These are phyloP conservation scores for Pseudomugil gertrudae DNA, from an alignment of 2,797 vertebrate species.

Conservation along the genomic window DNA sequence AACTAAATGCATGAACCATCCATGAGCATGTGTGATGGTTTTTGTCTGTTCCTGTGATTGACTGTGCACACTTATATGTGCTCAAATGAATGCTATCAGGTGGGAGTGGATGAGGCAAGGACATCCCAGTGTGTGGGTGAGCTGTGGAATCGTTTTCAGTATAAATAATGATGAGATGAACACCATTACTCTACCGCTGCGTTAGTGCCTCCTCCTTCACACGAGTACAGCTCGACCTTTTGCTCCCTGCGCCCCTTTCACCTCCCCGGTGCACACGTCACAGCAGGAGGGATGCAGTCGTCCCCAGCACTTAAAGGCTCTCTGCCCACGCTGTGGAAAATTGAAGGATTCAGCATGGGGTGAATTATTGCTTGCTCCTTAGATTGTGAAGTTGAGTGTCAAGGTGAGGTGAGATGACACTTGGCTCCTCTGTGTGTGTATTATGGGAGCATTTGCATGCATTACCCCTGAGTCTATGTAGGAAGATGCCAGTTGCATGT, in stretches of 20 bases:
- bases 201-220: constrained; percentile 36
- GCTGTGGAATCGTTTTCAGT: constrained; percentile 45
- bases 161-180: constrained; percentile 71
- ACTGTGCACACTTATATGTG: constrained; percentile 2
- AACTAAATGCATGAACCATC: constrained; percentile 42
- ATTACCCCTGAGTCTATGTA: constrained; percentile 9
- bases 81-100: constrained; percentile 25
- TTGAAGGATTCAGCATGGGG: constrained; percentile 36
- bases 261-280: constrained; percentile 32
- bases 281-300: constrained; percentile 44
- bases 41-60: constrained; percentile 16
- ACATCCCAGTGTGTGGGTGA: constrained; percentile 32
- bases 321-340: constrained; percentile 25
- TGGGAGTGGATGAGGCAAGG: constrained; percentile 54
- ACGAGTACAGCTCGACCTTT: constrained; percentile 37
- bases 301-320: constrained; percentile 34
- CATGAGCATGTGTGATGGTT: constrained; percentile 10
- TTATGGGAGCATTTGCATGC: constrained; percentile 22
- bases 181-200: constrained; percentile 65
- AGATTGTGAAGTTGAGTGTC: constrained; percentile 30
- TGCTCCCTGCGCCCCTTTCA: constrained; percentile 48
- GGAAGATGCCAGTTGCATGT: background rate
- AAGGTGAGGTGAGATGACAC: constrained; percentile 43
- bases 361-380: constrained; percentile 46
- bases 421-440: constrained; percentile 19